Percentiles rank a stretch among this genome's conserved stretches.
These are phyloP conservation scores for Epistrophe eligans DNA, from an alignment of 2,888 invertebrate genomes.

Conservation along the genomic window DNA sequence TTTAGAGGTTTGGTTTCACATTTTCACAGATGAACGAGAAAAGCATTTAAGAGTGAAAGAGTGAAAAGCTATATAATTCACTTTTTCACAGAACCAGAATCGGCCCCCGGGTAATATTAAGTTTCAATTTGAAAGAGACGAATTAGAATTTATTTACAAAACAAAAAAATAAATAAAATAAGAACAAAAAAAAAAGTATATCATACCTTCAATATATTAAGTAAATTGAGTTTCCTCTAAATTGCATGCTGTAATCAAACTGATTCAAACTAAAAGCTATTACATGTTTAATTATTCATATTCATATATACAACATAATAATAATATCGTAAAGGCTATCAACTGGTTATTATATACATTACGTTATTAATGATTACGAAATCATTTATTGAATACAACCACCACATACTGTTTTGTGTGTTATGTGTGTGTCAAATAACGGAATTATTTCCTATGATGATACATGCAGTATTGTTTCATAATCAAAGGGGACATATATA, in stretches of 20 bases:
- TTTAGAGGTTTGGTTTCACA: too few species aligned
- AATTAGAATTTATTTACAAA: neutral
- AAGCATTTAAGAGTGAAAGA: too few species aligned
- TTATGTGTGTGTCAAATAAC: slow-evolving; percentile 31
- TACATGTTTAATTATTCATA: slow-evolving; percentile 20
- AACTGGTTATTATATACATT: neutral
- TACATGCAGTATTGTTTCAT: neutral
- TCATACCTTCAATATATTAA: neutral
- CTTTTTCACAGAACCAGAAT: too few species aligned
- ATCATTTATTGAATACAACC: slow-evolving; percentile 14
- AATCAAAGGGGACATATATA: slow-evolving; percentile 45
- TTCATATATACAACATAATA: neutral
- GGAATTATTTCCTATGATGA: slow-evolving; percentile 30
- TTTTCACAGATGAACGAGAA: too few species aligned
- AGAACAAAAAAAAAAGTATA: neutral
- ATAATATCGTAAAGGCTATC: slow-evolving; percentile 9
- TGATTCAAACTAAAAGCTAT: neutral
- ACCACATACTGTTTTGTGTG: neutral
- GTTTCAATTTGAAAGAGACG: too few species aligned
- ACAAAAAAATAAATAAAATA: neutral
- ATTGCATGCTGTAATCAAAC: neutral
- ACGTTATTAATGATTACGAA: slow-evolving; percentile 37
- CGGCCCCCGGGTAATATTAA: too few species aligned
- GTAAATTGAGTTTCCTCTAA: neutral
- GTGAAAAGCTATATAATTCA: too few species aligned